Evolutionary conservation across 2,888 invertebrate species (phyloP), one percentile per base, ranked within the genome.

Genomic region (Heliconius aoede): DNA sequence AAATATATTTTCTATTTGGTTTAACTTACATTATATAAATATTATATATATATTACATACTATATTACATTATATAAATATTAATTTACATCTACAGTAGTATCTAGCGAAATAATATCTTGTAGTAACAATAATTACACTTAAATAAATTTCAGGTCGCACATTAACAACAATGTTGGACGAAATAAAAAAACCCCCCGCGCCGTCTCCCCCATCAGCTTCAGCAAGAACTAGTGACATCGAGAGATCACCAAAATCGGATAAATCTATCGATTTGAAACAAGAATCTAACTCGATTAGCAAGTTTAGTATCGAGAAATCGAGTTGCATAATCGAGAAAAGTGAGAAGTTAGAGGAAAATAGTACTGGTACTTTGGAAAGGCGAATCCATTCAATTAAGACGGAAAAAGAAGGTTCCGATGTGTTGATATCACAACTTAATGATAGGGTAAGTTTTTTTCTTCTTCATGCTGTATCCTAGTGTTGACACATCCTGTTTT

Each of bases 401-500:
- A 30, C 79, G n/a, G 91, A 91, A 5, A 89, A 86, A 76, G 90
- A 91, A 18, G 86, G 86, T 18, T 84, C 86, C 9, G 93, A 94
- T 24, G 88, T 88, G 79, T 84, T 94, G 81, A 91, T 95, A 80
- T 87, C 91, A 69, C 94, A 94, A 86, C 92, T 95, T 78, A 94
- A 92, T 85, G 88, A 88, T 89, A 94, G 94, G 90, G 95, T 95
- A 78, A 87, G 92, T 85, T 65, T 4, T n/a, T 72, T 46, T 46
- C 36, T 18, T 0, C 1, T 46, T 46, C 18, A 21, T 18, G 18
- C 18, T 46, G 46, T 46, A 21, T 46, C 5, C 46, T n/a, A n/a
- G n/a, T n/a, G n/a, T n/a, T n/a, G n/a, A n/a, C n/a, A n/a, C n/a
- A n/a, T n/a, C n/a, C n/a, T n/a, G n/a, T n/a, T 46, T 18, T 46